Evolutionary conservation across 2,113 vertebrate genomes (phyloP).

Genomic region (Nycticebus coucang): DNA sequence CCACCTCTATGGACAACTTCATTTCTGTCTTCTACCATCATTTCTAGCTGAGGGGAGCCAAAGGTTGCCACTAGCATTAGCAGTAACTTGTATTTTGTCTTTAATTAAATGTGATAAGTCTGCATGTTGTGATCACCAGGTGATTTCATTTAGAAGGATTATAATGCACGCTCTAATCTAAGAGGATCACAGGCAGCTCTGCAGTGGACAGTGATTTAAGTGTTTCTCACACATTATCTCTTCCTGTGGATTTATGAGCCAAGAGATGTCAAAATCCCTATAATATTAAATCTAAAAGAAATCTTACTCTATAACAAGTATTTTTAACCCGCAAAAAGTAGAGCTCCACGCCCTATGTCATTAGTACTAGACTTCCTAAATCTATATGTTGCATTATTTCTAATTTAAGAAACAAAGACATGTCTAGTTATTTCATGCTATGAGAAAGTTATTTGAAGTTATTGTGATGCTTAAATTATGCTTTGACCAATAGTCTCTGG

Average conservation of each 20-base stretch:
- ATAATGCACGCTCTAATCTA: not conserved
- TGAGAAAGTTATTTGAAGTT: not conserved
- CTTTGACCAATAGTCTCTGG: not conserved
- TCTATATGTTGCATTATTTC: not conserved
- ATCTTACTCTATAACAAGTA: not conserved
- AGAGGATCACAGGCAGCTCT: not conserved
- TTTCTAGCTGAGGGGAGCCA: not conserved
- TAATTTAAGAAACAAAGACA: slow-evolving; percentile 1
- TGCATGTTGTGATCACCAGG: not conserved
- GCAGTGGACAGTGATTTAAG: not conserved
- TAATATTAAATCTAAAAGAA: not conserved
- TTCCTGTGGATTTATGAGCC: not conserved
- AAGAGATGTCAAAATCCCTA: not conserved
- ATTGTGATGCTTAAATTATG: not conserved
- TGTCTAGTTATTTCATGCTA: not conserved
- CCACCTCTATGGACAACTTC: not conserved
- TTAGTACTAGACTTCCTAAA: not conserved
- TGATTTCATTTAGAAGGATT: not conserved
- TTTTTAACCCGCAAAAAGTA: slow-evolving; percentile 15
- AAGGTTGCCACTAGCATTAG: not conserved
- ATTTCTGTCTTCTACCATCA: not conserved
- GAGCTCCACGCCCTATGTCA: not conserved
- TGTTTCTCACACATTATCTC: not conserved
- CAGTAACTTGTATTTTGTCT: not conserved
- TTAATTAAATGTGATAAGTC: not conserved